Percentiles rank a stretch among this genome's conserved stretches.
These are phyloP conservation scores for Delichon dasypus DNA, from an alignment of 2,797 vertebrate species.

Conservation along the genomic window DNA sequence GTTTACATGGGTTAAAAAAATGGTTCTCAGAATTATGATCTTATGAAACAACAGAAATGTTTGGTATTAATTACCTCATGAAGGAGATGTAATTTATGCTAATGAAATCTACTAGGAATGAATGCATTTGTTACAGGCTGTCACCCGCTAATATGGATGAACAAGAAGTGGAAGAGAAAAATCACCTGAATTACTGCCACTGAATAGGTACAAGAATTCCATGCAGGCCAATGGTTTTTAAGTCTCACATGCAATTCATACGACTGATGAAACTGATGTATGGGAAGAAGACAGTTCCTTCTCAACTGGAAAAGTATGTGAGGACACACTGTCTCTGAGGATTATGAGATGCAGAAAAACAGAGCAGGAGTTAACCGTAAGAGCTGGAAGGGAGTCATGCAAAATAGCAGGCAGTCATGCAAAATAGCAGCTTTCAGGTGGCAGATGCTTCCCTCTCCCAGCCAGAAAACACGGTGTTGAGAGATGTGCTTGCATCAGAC, in stretches of 20 bases:
- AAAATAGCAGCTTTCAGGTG: slow-evolving; percentile 3
- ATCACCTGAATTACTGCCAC: slow-evolving; percentile 3
- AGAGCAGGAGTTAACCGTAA: neutral
- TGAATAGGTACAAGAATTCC: neutral
- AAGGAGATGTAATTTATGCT: slow-evolving; percentile 31
- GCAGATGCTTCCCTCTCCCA: slow-evolving; percentile 4
- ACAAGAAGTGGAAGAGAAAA: slow-evolving; percentile 24
- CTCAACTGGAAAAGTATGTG: neutral
- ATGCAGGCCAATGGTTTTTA: neutral
- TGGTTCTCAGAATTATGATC: neutral
- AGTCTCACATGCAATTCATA: neutral
- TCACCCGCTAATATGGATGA: neutral
- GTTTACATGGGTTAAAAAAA: slow-evolving; percentile 3
- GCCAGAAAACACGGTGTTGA: neutral
- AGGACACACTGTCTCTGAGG: neutral
- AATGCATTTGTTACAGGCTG: slow-evolving; percentile 37
- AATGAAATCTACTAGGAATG: neutral
- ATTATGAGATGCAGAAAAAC: neutral
- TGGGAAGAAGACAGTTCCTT: neutral
- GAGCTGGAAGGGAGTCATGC: neutral
- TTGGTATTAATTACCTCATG: slow-evolving; percentile 14
- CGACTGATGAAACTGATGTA: neutral
- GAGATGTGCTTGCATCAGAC: neutral
- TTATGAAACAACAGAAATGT: neutral
- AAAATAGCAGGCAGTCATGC: neutral